Percentiles rank a stretch among this genome's conserved stretches.
phyloP scores from a whole-genome alignment of 2,888 invertebrate species.

The Sericinus montela region DNA sequence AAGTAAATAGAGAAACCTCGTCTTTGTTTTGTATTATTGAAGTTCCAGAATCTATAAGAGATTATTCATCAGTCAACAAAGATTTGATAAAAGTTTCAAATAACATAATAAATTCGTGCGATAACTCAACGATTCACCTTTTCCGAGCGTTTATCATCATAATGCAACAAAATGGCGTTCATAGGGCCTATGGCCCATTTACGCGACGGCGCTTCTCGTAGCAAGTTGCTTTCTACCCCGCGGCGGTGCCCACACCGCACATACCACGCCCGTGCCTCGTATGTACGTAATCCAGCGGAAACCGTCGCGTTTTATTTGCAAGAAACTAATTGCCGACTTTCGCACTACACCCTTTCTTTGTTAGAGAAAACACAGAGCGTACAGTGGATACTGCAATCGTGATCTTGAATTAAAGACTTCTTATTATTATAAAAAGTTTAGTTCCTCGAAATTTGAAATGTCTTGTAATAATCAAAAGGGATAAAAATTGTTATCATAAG shows the following conservation, averaged over 20 bases:
- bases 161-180: conserved; percentile 30
- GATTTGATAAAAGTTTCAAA: not conserved
- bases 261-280: conserved; percentile 42
- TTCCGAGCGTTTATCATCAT: conserved; percentile 27
- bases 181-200: conserved; percentile 40
- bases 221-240: conserved; percentile 55
- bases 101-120: not conserved
- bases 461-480: too few relatives aligned
- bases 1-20: too few relatives aligned
- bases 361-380: too few relatives aligned
- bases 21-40: too few relatives aligned
- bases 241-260: conserved; percentile 39
- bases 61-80: not conserved
- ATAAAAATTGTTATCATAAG: too few relatives aligned
- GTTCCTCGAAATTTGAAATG: too few relatives aligned
- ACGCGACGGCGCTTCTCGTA: conserved; percentile 25
- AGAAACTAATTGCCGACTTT: not conserved
- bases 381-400: too few relatives aligned
- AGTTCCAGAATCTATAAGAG: too few relatives aligned
- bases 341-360: not conserved
- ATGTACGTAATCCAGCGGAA: conserved; percentile 1
- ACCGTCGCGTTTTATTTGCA: not conserved
- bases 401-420: too few relatives aligned
- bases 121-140: conserved; percentile 9
- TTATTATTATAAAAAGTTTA: too few relatives aligned